Evolutionary conservation across 2,797 vertebrate genomes (phyloP).

Genomic region (Ceryle rudis): DNA sequence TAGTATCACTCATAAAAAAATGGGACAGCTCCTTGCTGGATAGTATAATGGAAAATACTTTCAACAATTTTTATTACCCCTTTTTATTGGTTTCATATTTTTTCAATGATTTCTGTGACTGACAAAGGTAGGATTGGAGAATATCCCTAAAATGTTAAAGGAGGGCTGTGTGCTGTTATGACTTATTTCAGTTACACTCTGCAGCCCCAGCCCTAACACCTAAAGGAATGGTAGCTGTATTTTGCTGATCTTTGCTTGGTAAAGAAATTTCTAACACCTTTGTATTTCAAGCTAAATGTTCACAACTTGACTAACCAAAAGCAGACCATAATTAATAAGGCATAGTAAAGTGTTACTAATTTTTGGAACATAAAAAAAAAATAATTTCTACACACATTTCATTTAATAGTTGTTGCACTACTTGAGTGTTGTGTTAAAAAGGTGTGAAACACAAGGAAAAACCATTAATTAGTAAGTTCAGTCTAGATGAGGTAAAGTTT

Average conservation of each 20-base stretch:
- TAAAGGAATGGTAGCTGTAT: neutral
- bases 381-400: neutral
- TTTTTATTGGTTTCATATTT: constrained; percentile 19
- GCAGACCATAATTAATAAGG: neutral
- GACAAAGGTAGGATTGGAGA: neutral
- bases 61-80: neutral
- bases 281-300: neutral
- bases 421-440: neutral
- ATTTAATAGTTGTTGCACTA: neutral
- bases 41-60: neutral
- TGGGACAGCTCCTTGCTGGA: neutral
- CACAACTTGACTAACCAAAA: neutral
- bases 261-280: neutral
- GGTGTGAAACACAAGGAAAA: neutral
- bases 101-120: neutral
- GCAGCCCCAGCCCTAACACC: neutral
- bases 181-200: neutral
- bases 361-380: neutral
- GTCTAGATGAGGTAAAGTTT: neutral
- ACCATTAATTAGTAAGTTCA: neutral
- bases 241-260: neutral
- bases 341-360: neutral
- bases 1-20: neutral
- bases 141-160: neutral
- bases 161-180: neutral